Evolutionary conservation across 2,113 vertebrate genomes (phyloP).

Genomic region (Zeus faber): DNA sequence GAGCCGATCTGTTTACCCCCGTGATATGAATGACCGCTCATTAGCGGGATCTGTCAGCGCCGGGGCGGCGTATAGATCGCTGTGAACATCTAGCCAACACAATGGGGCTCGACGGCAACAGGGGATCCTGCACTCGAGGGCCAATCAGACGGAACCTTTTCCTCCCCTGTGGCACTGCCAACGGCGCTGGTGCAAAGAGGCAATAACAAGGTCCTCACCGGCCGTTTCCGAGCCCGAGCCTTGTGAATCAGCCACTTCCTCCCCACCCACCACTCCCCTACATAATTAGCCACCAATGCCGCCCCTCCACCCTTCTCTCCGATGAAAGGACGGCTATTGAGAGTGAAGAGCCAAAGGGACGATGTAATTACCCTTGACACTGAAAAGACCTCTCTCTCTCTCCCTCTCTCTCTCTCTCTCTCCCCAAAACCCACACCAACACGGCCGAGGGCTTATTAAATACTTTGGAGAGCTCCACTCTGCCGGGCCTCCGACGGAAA

Average conservation of each 20-base stretch:
- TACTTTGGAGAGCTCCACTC: slow-evolving; percentile 23
- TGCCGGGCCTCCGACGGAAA: slow-evolving; percentile 9
- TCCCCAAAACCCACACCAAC: slow-evolving; percentile 20
- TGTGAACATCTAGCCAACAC: too few relatives aligned
- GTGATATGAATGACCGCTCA: slow-evolving; percentile 18
- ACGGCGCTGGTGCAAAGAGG: slow-evolving; percentile 25
- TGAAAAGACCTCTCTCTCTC: slow-evolving; percentile 38
- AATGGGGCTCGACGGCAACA: not conserved
- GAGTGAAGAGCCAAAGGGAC: slow-evolving; percentile 37
- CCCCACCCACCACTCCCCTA: slow-evolving; percentile 16
- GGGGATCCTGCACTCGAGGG: slow-evolving; percentile 17
- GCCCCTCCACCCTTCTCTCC: slow-evolving; percentile 34
- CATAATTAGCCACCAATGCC: slow-evolving; percentile 45
- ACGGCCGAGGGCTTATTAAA: slow-evolving; percentile 49
- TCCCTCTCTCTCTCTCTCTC: too few relatives aligned
- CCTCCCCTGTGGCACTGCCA: slow-evolving; percentile 16
- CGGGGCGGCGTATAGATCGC: not conserved
- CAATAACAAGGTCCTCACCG: slow-evolving; percentile 26
- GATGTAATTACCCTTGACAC: slow-evolving; percentile 54
- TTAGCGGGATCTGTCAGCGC: slow-evolving; percentile 34
- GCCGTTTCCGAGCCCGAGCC: slow-evolving; percentile 21
- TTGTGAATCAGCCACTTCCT: slow-evolving; percentile 37
- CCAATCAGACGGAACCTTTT: slow-evolving; percentile 40
- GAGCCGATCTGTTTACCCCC: too few relatives aligned
- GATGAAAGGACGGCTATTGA: slow-evolving; percentile 45